These are phyloP conservation scores for Calycopis cecrops DNA, from an alignment of 1,140 invertebrate genomes.

Conservation along the genomic window DNA sequence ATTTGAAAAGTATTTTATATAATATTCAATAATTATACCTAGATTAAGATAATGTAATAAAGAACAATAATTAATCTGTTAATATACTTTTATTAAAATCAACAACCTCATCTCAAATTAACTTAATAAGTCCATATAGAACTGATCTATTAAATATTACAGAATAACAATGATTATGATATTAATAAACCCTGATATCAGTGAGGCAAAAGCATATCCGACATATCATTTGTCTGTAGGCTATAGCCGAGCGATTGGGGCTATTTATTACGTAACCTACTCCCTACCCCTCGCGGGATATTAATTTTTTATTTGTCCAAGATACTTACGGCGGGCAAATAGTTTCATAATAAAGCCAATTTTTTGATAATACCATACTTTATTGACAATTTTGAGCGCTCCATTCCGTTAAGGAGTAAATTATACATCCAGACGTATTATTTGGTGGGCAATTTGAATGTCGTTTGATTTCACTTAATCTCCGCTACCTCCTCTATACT, in stretches of 20 bases:
- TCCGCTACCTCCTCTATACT: conserved; percentile 23
- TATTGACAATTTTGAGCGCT: conserved; percentile 44
- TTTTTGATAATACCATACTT: conserved; percentile 63
- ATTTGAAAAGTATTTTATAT: no score
- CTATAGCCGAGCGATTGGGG: conserved; percentile 42
- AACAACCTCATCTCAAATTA: no score
- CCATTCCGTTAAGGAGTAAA: conserved; percentile 52
- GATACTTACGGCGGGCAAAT: conserved; percentile 56
- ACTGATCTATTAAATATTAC: no score
- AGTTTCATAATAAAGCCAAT: conserved; percentile 70
- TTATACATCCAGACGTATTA: conserved; percentile 54
- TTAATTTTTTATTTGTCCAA: conserved; percentile 72
- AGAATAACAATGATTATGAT: no score
- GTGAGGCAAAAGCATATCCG: no score
- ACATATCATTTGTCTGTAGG: conserved; percentile 30
- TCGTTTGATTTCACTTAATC: conserved; percentile 61
- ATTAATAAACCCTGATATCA: no score
- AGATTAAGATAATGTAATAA: no score
- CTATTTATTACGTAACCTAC: conserved; percentile 46
- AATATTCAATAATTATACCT: no score
- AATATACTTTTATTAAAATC: no score
- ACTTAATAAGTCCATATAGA: no score
- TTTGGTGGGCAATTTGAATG: conserved; percentile 55
- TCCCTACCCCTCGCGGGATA: conserved; percentile 43
- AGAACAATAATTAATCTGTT: no score